Base-by-base conservation (phyloP, 2,113 vertebrate genomes). In the Rhodinocichla rosea region DNA sequence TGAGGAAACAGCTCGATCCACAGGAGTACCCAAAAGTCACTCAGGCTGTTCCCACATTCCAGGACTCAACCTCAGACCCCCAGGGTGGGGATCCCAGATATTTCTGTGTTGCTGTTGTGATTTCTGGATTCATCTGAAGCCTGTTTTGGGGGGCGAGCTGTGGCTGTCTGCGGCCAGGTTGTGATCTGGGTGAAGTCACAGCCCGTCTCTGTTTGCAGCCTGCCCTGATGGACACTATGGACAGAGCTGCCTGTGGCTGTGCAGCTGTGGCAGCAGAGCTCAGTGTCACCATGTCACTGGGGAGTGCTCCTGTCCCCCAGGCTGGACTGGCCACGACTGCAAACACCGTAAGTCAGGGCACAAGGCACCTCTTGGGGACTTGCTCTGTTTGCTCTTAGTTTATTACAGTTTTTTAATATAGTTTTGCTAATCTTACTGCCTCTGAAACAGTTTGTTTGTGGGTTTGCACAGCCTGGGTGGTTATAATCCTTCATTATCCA, bases 401-500 rank as follows among this genome's bases (percentile, higher is more conserved):
- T 95, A 65, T 87, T 86, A 84, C 91, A 69, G 35, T 74, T 93
- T 92, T 71, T 90, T 89, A 91, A 86, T 92, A 88, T 16, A 57
- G 49, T 93, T 95, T 60, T 95, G 57, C 78, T 95, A 97, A 92
- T 97, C 94, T 93, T 90, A 37, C 19, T 87, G 71, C 91, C 35
- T 91, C 96, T 92, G 96, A 94, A 95, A 97, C 91, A 83, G 63
- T 77, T 82, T 91, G 69, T 95, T 95, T 91, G 74, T 90, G 62
- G 96, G 83, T 84, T 96, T 96, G 86, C 93, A 77, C 65, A 95
- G 95, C 88, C 89, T 78, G 89, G 87, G 65, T 95, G 94, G 76
- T 79, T 95, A 57, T 96, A 98, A 98, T 98, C 97, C 92, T 79
- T 97, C 97, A 97, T 98, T 95, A 96, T 92, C 92, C 92, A 87